Conservation (phyloP, 1,140 invertebrate species). For the Phortica variegata region DNA sequence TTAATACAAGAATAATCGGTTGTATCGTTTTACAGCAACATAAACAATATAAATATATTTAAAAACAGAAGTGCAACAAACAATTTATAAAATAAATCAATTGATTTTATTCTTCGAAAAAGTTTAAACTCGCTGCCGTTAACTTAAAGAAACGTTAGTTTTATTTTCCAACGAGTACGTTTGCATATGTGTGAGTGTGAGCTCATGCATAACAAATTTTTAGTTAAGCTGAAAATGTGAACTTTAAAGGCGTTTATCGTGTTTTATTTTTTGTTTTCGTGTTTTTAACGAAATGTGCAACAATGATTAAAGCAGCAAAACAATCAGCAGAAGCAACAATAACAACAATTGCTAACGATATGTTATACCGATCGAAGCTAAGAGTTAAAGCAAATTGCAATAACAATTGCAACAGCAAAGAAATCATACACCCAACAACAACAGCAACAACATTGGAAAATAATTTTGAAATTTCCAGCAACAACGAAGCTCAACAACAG, state of each 20-base stretch:
- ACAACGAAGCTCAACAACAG: slow-evolving; percentile 1
- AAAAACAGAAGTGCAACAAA: too few relatives aligned
- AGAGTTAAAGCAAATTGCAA: slow-evolving; percentile 33
- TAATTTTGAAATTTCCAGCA: slow-evolving; percentile 1
- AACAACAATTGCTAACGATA: too few relatives aligned
- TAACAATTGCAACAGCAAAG: slow-evolving; percentile 4
- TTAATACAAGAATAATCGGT: too few relatives aligned
- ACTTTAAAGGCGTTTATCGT: too few relatives aligned
- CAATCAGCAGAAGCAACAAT: slow-evolving; percentile 29
- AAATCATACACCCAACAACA: slow-evolving; percentile 8
- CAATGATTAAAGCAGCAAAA: slow-evolving; percentile 49
- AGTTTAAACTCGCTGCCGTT: too few relatives aligned
- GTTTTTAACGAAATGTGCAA: slow-evolving; percentile 3
- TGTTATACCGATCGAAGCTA: slow-evolving; percentile 39
- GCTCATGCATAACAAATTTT: too few relatives aligned
- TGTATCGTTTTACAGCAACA: too few relatives aligned
- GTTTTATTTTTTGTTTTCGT: too few relatives aligned
- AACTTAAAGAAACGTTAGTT: too few relatives aligned
- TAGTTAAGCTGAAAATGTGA: slow-evolving; percentile 18
- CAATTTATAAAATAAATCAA: too few relatives aligned
- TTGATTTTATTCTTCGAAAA: too few relatives aligned
- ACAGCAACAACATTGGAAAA: slow-evolving; percentile 1
- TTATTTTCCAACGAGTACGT: slow-evolving; percentile 7
- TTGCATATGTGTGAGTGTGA: slow-evolving; percentile 6
- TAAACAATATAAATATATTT: too few relatives aligned